phyloP scores from a whole-genome alignment of 2,888 invertebrate species.

The Selenia dentaria region DNA sequence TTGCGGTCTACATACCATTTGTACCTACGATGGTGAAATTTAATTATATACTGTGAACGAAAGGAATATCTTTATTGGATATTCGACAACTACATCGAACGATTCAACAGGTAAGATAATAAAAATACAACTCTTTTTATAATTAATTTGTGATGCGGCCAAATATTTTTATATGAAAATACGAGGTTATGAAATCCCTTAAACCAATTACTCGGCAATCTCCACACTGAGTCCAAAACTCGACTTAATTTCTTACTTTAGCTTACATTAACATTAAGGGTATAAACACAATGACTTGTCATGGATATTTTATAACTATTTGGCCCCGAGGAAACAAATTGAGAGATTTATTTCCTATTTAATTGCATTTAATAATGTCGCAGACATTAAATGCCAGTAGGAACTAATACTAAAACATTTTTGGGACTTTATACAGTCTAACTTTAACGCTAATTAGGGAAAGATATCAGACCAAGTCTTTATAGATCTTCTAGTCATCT shows the following conservation, averaged over 20 bases:
- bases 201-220: constrained; percentile 43
- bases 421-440: constrained; percentile 29
- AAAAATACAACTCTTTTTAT: too few relatives aligned
- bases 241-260: constrained; percentile 15
- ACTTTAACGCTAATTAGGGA: constrained; percentile 14
- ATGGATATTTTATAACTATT: constrained; percentile 76
- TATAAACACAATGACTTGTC: constrained; percentile 73
- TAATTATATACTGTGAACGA: too few relatives aligned
- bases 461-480: constrained; percentile 22
- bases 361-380: constrained; percentile 35
- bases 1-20: too few relatives aligned
- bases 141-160: too few relatives aligned
- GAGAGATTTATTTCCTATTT: constrained; percentile 57
- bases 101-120: too few relatives aligned
- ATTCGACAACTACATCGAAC: too few relatives aligned
- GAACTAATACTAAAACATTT: constrained; percentile 44
- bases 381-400: constrained; percentile 55
- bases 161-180: too few relatives aligned
- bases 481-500: constrained; percentile 9
- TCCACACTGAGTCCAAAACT: constrained; percentile 39
- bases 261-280: constrained; percentile 34
- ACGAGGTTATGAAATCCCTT: too few relatives aligned
- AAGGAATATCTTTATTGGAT: too few relatives aligned
- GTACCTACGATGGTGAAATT: too few relatives aligned
- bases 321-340: constrained; percentile 77